Conservation (phyloP, 2,888 invertebrate genomes). For the Urechis unicinctus region DNA sequence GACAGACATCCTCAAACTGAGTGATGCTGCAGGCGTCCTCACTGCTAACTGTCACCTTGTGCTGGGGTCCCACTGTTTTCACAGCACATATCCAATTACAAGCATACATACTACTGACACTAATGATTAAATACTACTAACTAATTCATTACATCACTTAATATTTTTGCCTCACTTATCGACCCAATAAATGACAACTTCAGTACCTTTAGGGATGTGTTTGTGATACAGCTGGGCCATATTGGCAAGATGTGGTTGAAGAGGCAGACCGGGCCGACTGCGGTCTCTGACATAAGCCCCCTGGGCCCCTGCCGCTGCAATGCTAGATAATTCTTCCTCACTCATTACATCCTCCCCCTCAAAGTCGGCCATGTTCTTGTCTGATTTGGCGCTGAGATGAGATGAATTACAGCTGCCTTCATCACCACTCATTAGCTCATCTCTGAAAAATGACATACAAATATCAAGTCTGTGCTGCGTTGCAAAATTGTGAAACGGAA, state of each 20-base stretch:
- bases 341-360: slow-evolving; percentile 62
- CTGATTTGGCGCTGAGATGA: slow-evolving; percentile 83
- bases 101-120: too few relatives aligned
- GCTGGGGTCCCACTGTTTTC: too few relatives aligned
- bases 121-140: neutral
- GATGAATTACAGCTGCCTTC: slow-evolving; percentile 64
- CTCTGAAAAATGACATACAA: too few relatives aligned
- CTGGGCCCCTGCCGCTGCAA: slow-evolving; percentile 19
- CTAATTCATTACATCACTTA: neutral
- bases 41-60: too few relatives aligned
- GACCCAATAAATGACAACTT: slow-evolving; percentile 4
- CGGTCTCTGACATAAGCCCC: neutral
- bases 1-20: slow-evolving; percentile 61
- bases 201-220: slow-evolving; percentile 33
- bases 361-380: slow-evolving; percentile 89
- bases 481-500: too few relatives aligned
- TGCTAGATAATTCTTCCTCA: slow-evolving; percentile 43
- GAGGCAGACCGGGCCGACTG: slow-evolving; percentile 24
- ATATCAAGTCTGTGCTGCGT: too few relatives aligned
- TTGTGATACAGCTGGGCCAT: slow-evolving; percentile 49
- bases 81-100: too few relatives aligned
- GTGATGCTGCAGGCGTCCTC: neutral
- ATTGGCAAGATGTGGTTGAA: slow-evolving; percentile 43
- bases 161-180: too few relatives aligned
- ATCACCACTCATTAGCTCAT: neutral